phyloP scores from a whole-genome alignment of 2,113 vertebrate species.

The Athene noctua region DNA sequence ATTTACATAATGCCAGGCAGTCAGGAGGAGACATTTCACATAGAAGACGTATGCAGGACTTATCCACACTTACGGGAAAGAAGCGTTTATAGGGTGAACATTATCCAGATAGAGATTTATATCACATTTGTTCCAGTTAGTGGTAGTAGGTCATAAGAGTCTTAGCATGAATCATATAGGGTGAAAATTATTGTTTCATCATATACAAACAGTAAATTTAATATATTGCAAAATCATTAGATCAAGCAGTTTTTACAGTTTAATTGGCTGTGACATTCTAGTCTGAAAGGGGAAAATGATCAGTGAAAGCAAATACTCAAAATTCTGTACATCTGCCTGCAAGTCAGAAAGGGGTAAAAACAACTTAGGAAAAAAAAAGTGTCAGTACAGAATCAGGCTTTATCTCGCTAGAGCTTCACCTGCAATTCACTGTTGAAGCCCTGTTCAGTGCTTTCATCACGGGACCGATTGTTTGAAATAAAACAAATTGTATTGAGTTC shows the following conservation, averaged over 20 bases:
- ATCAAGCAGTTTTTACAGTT: not conserved
- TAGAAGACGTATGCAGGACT: not conserved
- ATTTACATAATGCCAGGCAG: not conserved
- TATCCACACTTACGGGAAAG: not conserved
- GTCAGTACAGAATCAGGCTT: not conserved
- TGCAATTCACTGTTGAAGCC: not conserved
- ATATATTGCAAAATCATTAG: not conserved
- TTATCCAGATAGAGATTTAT: conserved; percentile 1
- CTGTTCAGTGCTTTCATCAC: not conserved
- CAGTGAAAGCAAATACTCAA: not conserved
- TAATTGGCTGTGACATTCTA: not conserved
- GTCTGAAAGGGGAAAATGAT: not conserved
- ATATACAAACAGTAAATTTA: not conserved
- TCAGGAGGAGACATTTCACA: not conserved
- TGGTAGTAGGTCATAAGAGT: not conserved
- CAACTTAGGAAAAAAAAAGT: not conserved
- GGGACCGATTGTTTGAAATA: not conserved
- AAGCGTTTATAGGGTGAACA: not conserved
- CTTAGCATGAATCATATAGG: conserved; percentile 9
- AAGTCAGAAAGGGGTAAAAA: not conserved
- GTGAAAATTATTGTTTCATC: not conserved
- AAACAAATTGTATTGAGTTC: not conserved
- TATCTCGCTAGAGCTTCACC: not conserved
- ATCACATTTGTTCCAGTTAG: conserved; percentile 44
- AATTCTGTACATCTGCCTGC: not conserved